These are phyloP conservation scores for Erynnis tages DNA, from an alignment of 2,888 invertebrate genomes.

Conservation along the genomic window DNA sequence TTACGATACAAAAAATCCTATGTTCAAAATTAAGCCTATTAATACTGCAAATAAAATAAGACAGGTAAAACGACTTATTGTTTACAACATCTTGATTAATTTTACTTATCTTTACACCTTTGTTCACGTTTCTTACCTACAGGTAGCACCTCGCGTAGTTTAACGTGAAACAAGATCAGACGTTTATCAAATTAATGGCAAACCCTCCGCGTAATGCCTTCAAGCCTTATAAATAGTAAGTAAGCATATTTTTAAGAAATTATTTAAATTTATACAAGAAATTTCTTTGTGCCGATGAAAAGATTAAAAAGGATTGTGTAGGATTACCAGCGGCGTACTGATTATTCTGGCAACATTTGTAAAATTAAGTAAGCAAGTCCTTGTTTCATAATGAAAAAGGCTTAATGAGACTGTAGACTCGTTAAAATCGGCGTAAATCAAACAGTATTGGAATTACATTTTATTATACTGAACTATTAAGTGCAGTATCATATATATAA, in stretches of 20 bases:
- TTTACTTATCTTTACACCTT: no score
- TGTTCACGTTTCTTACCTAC: no score
- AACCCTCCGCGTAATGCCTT: no score
- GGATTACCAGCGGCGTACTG: conserved; percentile 34
- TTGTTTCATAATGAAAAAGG: conserved; percentile 12
- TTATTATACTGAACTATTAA: not conserved
- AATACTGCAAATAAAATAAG: no score
- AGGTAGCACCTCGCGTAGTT: no score
- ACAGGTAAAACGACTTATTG: no score
- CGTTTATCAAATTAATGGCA: not conserved
- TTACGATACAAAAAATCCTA: no score
- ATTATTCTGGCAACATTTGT: conserved; percentile 44
- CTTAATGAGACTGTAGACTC: conserved; percentile 9
- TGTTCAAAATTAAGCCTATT: no score
- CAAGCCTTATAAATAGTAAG: not conserved
- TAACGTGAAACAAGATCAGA: no score
- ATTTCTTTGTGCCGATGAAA: conserved; percentile 5
- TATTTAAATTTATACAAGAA: not conserved
- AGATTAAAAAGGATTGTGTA: conserved; percentile 49
- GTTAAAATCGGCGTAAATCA: conserved; percentile 9
- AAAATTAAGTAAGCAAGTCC: conserved; percentile 33
- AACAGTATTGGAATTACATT: not conserved
- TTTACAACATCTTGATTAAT: no score
- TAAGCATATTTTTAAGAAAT: not conserved
- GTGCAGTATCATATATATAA: not conserved